A percentile compares a stretch with the other conserved stretches of the same genome.
These are phyloP conservation scores for Apamea epomidion DNA, from an alignment of 2,888 invertebrate species.

Conservation along the genomic window DNA sequence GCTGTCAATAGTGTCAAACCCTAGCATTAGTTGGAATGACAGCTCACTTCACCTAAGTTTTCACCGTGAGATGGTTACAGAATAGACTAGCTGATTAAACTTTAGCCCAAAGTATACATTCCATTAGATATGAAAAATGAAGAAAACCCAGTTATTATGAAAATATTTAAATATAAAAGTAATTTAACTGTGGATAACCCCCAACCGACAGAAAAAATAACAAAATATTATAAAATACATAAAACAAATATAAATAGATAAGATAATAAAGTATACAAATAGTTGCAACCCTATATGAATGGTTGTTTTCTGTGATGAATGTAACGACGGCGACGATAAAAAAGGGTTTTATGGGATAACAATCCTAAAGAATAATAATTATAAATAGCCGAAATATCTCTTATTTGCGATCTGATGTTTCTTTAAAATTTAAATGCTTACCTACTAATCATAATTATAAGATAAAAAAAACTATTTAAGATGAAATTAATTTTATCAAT, in stretches of 20 bases:
- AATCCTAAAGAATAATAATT: not conserved
- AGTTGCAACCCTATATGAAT: constrained; percentile 27
- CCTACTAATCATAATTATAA: not conserved
- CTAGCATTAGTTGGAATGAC: too few species aligned
- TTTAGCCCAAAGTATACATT: not conserved
- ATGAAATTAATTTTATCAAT: not conserved
- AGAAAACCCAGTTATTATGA: not conserved
- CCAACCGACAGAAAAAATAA: not conserved
- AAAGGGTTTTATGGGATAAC: not conserved
- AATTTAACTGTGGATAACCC: not conserved
- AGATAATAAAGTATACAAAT: not conserved
- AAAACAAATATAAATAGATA: constrained; percentile 8
- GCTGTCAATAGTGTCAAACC: too few species aligned
- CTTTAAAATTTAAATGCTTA: not conserved
- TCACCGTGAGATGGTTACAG: too few species aligned
- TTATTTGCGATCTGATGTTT: constrained; percentile 18
- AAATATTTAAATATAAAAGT: not conserved
- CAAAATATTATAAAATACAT: not conserved
- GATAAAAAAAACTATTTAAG: not conserved
- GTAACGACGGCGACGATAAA: not conserved
- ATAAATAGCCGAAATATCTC: not conserved
- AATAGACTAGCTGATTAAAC: too few species aligned
- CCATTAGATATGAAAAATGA: not conserved
- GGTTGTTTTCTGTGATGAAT: constrained; percentile 32
- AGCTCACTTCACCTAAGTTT: too few species aligned